A percentile compares a stretch with the other conserved stretches of the same genome.
These are phyloP conservation scores for Toxostoma redivivum DNA, from an alignment of 2,113 vertebrate species.

Conservation along the genomic window DNA sequence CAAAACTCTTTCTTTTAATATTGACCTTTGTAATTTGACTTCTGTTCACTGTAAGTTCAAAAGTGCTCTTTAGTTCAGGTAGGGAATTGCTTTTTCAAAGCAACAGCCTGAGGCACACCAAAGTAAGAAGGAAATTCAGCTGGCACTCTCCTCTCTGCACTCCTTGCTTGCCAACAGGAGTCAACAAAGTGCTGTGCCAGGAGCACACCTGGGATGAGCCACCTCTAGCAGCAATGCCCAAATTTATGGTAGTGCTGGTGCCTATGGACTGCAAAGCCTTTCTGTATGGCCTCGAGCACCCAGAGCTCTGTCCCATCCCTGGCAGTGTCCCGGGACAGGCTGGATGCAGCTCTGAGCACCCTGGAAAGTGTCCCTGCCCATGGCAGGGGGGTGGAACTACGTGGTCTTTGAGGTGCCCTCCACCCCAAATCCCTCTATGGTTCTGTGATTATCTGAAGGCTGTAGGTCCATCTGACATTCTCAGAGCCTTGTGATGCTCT, in stretches of 20 bases:
- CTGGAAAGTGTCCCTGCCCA: neutral
- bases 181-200: neutral
- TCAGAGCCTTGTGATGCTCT: neutral
- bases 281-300: accelerated
- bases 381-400: neutral
- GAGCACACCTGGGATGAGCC: neutral
- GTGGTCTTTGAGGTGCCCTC: neutral
- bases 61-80: neutral
- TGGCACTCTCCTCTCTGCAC: neutral
- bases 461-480: neutral
- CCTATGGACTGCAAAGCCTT: neutral
- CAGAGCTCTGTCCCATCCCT: neutral
- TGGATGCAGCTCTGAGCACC: neutral
- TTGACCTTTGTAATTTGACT: neutral
- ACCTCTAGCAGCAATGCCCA: neutral
- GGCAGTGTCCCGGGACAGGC: neutral
- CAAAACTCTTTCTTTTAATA: neutral
- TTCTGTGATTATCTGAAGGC: neutral
- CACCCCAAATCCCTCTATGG: neutral
- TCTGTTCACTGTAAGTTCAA: neutral
- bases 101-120: neutral
- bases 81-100: neutral
- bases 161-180: neutral
- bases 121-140: neutral
- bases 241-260: neutral